Evolutionary conservation across 2,888 invertebrate genomes (phyloP).

Genomic region (Meta bourneti): DNA sequence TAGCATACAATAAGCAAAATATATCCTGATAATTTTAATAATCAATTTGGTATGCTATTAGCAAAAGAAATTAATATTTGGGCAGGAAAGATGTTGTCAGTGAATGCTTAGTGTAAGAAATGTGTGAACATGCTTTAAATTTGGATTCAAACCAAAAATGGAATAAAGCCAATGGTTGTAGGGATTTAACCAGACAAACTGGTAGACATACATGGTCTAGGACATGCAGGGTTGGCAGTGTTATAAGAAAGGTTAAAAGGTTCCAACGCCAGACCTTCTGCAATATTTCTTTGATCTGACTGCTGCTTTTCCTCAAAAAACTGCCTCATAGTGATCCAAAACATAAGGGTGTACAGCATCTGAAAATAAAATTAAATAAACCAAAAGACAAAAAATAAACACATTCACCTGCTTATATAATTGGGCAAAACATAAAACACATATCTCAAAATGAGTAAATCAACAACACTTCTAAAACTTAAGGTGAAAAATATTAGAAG

Average conservation of each 20-base stretch:
- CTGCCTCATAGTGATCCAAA: slow-evolving; percentile 96
- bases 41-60: too few relatives aligned
- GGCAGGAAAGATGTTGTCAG: too few relatives aligned
- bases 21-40: too few relatives aligned
- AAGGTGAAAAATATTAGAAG: too few relatives aligned
- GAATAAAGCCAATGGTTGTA: slow-evolving; percentile 20
- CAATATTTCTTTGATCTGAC: slow-evolving; percentile 82
- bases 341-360: slow-evolving; percentile 93
- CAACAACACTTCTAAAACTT: too few relatives aligned
- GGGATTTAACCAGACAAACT: slow-evolving; percentile 54
- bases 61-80: too few relatives aligned
- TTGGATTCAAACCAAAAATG: neutral
- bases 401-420: too few relatives aligned
- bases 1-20: too few relatives aligned
- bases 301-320: slow-evolving; percentile 89
- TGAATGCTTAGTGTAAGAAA: too few relatives aligned
- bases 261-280: slow-evolving; percentile 79
- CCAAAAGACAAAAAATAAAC: slow-evolving; percentile 73
- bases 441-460: too few relatives aligned
- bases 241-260: slow-evolving; percentile 78
- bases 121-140: neutral
- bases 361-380: slow-evolving; percentile 79
- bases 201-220: slow-evolving; percentile 77
- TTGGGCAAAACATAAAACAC: too few relatives aligned
- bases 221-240: slow-evolving; percentile 76